These are phyloP conservation scores for Zaprionus gabonicus DNA, from an alignment of 1,140 invertebrate species.

Conservation along the genomic window DNA sequence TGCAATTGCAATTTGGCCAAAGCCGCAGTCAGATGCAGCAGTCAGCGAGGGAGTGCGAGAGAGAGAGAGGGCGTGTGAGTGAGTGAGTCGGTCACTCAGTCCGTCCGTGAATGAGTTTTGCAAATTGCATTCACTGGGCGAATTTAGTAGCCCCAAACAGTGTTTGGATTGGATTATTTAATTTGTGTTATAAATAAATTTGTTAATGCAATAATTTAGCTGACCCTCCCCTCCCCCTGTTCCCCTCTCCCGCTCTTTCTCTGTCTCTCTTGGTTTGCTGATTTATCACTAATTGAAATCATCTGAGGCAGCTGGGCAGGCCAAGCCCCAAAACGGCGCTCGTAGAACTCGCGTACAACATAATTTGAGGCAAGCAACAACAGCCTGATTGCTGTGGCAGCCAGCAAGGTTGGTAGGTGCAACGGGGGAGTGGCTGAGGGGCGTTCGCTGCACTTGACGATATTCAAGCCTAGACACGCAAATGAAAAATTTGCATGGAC, in stretches of 20 bases:
- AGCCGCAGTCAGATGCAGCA: conserved; percentile 35
- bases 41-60: neutral
- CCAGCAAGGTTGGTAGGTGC: conserved; percentile 15
- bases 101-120: conserved; percentile 25
- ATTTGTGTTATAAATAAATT: conserved; percentile 82
- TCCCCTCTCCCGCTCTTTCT: neutral
- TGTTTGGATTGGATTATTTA: conserved; percentile 72
- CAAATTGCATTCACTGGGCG: conserved; percentile 69
- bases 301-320: conserved; percentile 42
- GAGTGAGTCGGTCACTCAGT: neutral
- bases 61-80: neutral
- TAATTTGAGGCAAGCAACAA: conserved; percentile 47
- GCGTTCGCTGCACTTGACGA: conserved; percentile 1
- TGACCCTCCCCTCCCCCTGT: neutral
- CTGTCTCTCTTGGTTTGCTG: neutral
- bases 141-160: conserved; percentile 65
- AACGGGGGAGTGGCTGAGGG: neutral
- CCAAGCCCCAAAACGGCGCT: conserved; percentile 39
- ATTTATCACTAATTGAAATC: conserved; percentile 75
- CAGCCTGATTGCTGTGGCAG: conserved; percentile 5
- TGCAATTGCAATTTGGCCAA: conserved; percentile 79
- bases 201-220: conserved; percentile 75
- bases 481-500: conserved; percentile 68
- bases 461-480: conserved; percentile 48
- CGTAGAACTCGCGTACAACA: conserved; percentile 53